Percentiles rank a stretch among this genome's conserved stretches.
Evolutionary conservation across 2,888 invertebrate species (phyloP).

Genomic region (Hybos culiciformis): DNA sequence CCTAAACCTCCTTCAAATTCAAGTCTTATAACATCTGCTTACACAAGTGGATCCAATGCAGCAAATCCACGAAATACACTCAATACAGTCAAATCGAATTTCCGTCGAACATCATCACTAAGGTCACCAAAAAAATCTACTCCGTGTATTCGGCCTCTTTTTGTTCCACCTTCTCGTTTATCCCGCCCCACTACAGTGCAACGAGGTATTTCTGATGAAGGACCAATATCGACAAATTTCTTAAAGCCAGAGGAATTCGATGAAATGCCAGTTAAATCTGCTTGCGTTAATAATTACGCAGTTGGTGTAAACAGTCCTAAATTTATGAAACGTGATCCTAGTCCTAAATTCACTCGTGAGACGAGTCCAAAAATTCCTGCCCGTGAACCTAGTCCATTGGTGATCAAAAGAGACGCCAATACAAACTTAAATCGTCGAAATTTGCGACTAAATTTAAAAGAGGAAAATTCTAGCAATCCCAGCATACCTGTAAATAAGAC

Average conservation of each 20-base stretch:
- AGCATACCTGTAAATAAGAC: conserved; percentile 25
- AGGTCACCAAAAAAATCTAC: conserved; percentile 29
- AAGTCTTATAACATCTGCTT: conserved; percentile 16
- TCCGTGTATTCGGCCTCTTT: conserved; percentile 21
- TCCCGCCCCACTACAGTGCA: conserved; percentile 33
- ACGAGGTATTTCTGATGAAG: conserved; percentile 35
- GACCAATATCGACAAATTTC: conserved; percentile 34
- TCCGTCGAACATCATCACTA: conserved; percentile 32
- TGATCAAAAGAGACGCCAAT: conserved; percentile 13
- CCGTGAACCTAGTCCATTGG: conserved; percentile 8
- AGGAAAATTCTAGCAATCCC: neutral
- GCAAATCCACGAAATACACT: conserved; percentile 10
- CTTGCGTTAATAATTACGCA: conserved; percentile 32
- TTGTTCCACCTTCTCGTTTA: conserved; percentile 26
- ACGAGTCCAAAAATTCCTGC: neutral
- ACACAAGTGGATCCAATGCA: conserved; percentile 18
- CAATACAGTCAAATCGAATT: conserved; percentile 23
- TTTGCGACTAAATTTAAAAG: conserved; percentile 12
- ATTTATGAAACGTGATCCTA: conserved; percentile 30
- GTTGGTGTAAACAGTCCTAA: conserved; percentile 25
- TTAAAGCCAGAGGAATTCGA: conserved; percentile 35
- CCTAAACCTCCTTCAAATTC: conserved; percentile 16
- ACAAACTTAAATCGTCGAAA: conserved; percentile 14
- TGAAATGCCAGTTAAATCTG: conserved; percentile 35
- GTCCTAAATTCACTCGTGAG: conserved; percentile 8